These are phyloP conservation scores for Prorops nasuta DNA, from an alignment of 1,140 invertebrate species.

Conservation along the genomic window DNA sequence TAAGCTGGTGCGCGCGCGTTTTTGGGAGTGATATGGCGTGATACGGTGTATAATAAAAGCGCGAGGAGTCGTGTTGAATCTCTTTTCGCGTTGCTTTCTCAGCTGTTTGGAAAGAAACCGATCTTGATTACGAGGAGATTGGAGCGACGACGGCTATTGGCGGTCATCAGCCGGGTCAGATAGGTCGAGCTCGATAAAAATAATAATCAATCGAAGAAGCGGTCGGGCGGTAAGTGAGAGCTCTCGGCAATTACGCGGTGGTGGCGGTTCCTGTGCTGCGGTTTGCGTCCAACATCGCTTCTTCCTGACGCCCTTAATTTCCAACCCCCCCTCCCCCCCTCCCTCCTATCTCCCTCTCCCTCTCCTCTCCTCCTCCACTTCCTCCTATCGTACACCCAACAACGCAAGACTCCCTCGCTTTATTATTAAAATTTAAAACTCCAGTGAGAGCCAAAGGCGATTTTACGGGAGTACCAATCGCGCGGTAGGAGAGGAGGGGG, in stretches of 20 bases:
- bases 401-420: conserved; percentile 50
- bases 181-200: conserved; percentile 33
- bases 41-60: too few species aligned
- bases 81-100: background rate
- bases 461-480: too few species aligned
- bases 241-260: conserved; percentile 48
- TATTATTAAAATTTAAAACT: conserved; percentile 55
- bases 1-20: too few species aligned
- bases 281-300: conserved; percentile 32
- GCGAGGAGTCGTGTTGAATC: conserved; percentile 13
- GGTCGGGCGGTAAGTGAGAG: conserved; percentile 29
- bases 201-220: conserved; percentile 47
- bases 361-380: conserved; percentile 1
- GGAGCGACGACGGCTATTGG: too few species aligned
- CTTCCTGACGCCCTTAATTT: conserved; percentile 36
- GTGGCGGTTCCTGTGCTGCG: conserved; percentile 51
- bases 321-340: conserved; percentile 18
- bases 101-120: background rate
- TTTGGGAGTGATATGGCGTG: too few species aligned
- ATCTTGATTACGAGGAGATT: too few species aligned
- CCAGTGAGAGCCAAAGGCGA: conserved; percentile 44
- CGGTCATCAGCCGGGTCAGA: conserved; percentile 32
- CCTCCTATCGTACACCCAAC: conserved; percentile 9
- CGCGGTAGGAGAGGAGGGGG: too few species aligned
- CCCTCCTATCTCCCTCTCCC: background rate